Conservation (phyloP, 2,888 invertebrate genomes). For the Scrobipalpa costella region DNA sequence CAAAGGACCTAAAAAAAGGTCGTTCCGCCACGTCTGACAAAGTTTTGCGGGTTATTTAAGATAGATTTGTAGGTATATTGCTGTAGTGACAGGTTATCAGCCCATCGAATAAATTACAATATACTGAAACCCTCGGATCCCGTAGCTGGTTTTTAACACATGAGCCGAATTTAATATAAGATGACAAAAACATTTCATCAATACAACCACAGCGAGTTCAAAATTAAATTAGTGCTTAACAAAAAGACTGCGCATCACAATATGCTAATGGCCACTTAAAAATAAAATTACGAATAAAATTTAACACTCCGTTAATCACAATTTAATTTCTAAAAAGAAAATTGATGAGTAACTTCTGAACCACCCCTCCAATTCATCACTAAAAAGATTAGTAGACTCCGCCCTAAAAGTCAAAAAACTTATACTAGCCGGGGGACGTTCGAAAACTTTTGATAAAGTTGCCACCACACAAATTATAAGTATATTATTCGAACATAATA, state of each 20-base stretch:
- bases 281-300: conserved; percentile 26
- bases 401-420: conserved; percentile 26
- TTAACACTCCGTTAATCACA: conserved; percentile 29
- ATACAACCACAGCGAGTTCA: conserved; percentile 15
- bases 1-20: too few relatives aligned
- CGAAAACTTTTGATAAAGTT: conserved; percentile 33
- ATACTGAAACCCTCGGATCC: too few relatives aligned
- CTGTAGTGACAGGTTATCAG: too few relatives aligned
- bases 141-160: too few relatives aligned
- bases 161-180: conserved; percentile 25
- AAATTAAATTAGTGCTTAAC: conserved; percentile 26
- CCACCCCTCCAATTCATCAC: conserved; percentile 21
- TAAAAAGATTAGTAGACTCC: conserved; percentile 2
- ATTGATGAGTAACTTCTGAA: conserved; percentile 18
- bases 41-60: too few relatives aligned
- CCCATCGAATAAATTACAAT: too few relatives aligned
- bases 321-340: conserved; percentile 26
- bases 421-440: background rate
- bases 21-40: too few relatives aligned
- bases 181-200: conserved; percentile 23
- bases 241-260: conserved; percentile 22
- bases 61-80: too few relatives aligned
- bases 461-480: conserved; percentile 45
- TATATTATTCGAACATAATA: conserved; percentile 59
- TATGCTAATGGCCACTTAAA: conserved; percentile 28